Percentiles rank a stretch among this genome's conserved stretches.
phyloP scores from a whole-genome alignment of 1,140 invertebrate genomes.

The Euborellia annulipes region DNA sequence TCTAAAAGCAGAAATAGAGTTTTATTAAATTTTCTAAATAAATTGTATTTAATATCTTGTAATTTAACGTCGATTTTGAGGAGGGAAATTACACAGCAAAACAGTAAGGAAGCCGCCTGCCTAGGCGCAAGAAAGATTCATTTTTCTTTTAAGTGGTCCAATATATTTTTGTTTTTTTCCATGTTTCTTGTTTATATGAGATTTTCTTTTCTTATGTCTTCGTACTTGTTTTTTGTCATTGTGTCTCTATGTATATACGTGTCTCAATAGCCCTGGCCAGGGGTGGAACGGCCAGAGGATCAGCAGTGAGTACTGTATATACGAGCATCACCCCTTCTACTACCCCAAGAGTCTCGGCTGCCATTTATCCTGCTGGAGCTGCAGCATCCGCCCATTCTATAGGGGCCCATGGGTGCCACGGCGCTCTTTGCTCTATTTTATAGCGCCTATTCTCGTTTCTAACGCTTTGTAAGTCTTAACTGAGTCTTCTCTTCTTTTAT shows the following conservation, averaged over 20 bases:
- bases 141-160: too few relatives aligned
- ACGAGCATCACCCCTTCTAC: constrained; percentile 2
- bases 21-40: too few relatives aligned
- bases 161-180: too few relatives aligned
- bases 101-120: too few relatives aligned
- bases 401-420: constrained; percentile 18
- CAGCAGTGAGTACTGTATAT: background rate
- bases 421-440: constrained; percentile 16
- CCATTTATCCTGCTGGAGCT: constrained; percentile 16
- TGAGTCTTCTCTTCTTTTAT: background rate
- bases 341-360: constrained; percentile 12
- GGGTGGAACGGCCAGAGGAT: background rate
- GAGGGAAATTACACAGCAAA: too few relatives aligned
- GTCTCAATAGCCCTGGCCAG: background rate
- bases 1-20: too few relatives aligned
- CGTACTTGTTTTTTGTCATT: background rate
- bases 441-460: constrained; percentile 8
- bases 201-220: background rate
- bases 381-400: constrained; percentile 17
- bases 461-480: background rate
- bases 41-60: too few relatives aligned
- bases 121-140: too few relatives aligned
- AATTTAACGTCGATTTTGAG: too few relatives aligned
- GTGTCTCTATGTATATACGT: too few relatives aligned
- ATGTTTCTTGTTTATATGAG: too few relatives aligned